Conservation (phyloP, 2,113 vertebrate species). For the Gavialis gangeticus region DNA sequence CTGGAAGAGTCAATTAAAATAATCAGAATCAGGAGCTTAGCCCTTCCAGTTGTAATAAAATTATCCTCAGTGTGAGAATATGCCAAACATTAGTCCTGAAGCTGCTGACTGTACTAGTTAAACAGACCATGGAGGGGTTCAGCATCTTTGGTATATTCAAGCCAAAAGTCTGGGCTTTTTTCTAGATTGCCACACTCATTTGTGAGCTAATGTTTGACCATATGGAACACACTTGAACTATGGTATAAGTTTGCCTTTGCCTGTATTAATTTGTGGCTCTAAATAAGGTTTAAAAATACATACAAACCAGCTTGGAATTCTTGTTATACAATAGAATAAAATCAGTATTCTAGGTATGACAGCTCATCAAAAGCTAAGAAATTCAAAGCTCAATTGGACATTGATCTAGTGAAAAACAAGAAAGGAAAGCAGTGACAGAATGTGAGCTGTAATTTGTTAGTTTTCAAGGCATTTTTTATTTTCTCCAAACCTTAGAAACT, state of each 20-base stretch:
- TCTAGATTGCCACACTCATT: background rate
- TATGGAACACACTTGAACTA: fast-evolving
- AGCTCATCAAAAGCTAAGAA: slow-evolving; percentile 6
- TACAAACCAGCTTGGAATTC: background rate
- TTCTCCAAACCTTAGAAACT: background rate
- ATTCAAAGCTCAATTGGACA: background rate
- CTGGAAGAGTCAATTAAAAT: background rate
- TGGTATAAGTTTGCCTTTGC: background rate
- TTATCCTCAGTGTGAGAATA: background rate
- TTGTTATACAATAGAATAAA: background rate
- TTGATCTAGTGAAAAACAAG: background rate
- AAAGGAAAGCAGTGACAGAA: slow-evolving; percentile 32
- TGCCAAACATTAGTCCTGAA: background rate
- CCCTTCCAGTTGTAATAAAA: background rate
- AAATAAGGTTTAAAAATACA: background rate
- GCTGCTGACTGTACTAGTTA: background rate
- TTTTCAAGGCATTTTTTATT: background rate
- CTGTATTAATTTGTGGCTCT: background rate
- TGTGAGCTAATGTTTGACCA: background rate
- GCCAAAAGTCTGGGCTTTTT: background rate
- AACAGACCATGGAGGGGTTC: background rate
- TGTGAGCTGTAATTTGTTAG: background rate
- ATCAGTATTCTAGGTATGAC: background rate
- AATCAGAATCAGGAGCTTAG: background rate
- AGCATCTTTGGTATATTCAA: background rate